These are phyloP conservation scores for Sycophaga agraensis DNA, from an alignment of 1,140 invertebrate genomes.

Conservation along the genomic window DNA sequence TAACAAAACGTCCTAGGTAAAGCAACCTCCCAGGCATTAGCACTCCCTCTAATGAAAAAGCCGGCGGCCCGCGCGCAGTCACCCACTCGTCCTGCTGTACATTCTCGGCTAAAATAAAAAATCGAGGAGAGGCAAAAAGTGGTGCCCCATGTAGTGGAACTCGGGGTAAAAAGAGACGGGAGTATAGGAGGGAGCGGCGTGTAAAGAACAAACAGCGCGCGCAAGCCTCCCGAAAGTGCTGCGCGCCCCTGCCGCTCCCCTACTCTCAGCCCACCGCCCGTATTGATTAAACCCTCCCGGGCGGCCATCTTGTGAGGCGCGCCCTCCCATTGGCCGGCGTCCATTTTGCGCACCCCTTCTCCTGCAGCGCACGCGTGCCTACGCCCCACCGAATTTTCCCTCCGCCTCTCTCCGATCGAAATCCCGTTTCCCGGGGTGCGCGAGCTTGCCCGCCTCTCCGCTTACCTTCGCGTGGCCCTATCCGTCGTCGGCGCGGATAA, in stretches of 20 bases:
- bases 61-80: not conserved
- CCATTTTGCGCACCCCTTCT: conserved; percentile 51
- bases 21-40: not conserved
- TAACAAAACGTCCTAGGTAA: not conserved
- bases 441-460: not conserved
- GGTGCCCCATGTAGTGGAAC: too few relatives aligned
- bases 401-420: conserved; percentile 39
- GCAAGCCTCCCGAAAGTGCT: conserved; percentile 17
- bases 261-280: conserved; percentile 32
- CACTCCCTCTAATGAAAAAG: conserved; percentile 15
- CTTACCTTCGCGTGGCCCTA: too few relatives aligned
- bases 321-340: conserved; percentile 51
- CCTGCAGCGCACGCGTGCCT: not conserved
- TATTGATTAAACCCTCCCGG: conserved; percentile 57
- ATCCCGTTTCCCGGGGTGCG: conserved; percentile 30
- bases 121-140: not conserved
- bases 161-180: not conserved
- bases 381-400: conserved; percentile 40
- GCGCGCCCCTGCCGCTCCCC: too few relatives aligned
- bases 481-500: too few relatives aligned
- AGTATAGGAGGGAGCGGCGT: not conserved
- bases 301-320: conserved; percentile 51
- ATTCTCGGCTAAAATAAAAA: not conserved
- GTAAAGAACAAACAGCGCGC: conserved; percentile 20
- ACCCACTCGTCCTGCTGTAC: not conserved